These are phyloP conservation scores for Melanotaenia trifasciata DNA, from an alignment of 2,797 vertebrate species.

Conservation along the genomic window DNA sequence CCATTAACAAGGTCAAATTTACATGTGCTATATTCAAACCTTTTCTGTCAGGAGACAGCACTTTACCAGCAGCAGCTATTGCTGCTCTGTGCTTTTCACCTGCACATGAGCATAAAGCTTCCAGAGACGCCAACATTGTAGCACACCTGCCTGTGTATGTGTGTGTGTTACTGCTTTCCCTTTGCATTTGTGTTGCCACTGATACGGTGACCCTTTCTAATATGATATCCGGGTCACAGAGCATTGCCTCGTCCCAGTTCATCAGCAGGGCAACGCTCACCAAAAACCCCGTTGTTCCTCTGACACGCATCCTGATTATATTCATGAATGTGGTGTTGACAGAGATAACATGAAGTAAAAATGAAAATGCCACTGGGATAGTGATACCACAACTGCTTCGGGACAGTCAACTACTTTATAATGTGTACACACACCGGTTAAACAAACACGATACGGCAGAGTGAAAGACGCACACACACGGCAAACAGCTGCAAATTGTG, in stretches of 20 bases:
- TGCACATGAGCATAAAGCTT: slow-evolving; percentile 32
- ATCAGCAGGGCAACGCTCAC: slow-evolving; percentile 45
- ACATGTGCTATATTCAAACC: slow-evolving; percentile 9
- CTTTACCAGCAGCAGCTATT: slow-evolving; percentile 22
- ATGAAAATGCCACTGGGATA: slow-evolving; percentile 48
- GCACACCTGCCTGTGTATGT: slow-evolving; percentile 8
- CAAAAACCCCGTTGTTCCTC: slow-evolving; percentile 26
- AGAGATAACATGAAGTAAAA: slow-evolving; percentile 31
- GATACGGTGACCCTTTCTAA: slow-evolving; percentile 48
- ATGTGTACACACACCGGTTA: slow-evolving; percentile 16
- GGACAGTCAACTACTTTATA: slow-evolving; percentile 48
- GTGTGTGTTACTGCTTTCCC: slow-evolving; percentile 18
- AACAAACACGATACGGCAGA: slow-evolving; percentile 36
- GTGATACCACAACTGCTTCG: slow-evolving; percentile 55
- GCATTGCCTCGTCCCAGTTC: slow-evolving; percentile 55
- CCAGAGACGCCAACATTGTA: slow-evolving; percentile 3
- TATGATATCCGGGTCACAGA: slow-evolving; percentile 70
- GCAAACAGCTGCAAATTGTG: slow-evolving; percentile 17
- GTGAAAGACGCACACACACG: slow-evolving; percentile 8
- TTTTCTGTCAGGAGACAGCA: slow-evolving; percentile 20
- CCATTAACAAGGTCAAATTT: slow-evolving; percentile 53
- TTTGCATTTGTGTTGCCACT: slow-evolving; percentile 19
- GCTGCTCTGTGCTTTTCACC: slow-evolving; percentile 19
- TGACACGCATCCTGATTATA: slow-evolving; percentile 48
- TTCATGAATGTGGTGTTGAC: slow-evolving; percentile 21